phyloP scores from a whole-genome alignment of 2,113 vertebrate species.

The Neomonachus schauinslandi region DNA sequence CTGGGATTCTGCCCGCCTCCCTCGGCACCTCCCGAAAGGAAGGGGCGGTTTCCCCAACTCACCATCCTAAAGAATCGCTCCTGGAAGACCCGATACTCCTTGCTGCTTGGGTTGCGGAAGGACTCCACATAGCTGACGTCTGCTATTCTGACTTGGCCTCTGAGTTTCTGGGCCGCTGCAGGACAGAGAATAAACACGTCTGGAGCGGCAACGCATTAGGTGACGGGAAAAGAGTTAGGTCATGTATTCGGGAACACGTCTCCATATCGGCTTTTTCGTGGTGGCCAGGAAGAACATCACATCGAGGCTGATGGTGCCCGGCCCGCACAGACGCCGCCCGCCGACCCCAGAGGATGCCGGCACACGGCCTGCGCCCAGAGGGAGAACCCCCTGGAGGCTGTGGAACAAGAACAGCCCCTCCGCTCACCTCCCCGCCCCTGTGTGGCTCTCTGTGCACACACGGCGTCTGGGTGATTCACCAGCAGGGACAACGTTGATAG shows the following conservation, averaged over 20 bases:
- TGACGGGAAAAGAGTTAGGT: no score
- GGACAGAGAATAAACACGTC: background rate
- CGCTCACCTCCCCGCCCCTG: background rate
- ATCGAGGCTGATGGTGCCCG: accelerated
- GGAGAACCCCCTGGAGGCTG: background rate
- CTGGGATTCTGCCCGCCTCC: background rate
- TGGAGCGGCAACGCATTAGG: accelerated
- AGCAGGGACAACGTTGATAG: background rate
- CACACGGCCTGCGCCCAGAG: background rate
- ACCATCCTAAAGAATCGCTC: conserved; percentile 86
- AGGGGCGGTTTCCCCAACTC: background rate
- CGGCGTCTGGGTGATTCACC: background rate
- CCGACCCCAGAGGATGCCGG: background rate
- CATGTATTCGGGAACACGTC: accelerated
- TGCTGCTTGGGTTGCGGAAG: conserved; percentile 85
- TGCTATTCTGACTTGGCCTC: conserved; percentile 83
- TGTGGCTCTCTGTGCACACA: accelerated
- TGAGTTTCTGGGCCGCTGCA: conserved; percentile 87
- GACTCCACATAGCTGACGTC: conserved; percentile 83
- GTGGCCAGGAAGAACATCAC: background rate
- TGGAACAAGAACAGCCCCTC: accelerated
- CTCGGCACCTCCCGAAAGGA: accelerated
- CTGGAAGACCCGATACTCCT: conserved; percentile 85
- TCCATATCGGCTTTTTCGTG: accelerated
- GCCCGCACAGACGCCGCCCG: accelerated